Conservation (phyloP, 2,888 invertebrate species). For the Cryptus armator region DNA sequence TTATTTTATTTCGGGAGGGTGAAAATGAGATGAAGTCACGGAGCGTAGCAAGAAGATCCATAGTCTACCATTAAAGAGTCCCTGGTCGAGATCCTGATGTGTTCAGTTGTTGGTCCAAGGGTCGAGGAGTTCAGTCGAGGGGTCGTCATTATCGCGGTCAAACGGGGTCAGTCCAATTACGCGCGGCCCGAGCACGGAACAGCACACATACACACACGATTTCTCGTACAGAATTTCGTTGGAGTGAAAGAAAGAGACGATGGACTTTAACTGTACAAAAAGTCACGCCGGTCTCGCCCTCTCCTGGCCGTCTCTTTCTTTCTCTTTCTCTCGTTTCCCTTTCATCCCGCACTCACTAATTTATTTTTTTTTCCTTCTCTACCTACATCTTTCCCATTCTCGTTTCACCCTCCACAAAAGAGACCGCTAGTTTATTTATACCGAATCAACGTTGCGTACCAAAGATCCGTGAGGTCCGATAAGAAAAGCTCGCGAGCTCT, state of each 20-base stretch:
- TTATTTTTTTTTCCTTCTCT: slow-evolving; percentile 51
- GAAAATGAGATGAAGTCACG: slow-evolving; percentile 57
- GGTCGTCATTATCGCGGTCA: slow-evolving; percentile 81
- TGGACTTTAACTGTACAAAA: slow-evolving; percentile 42
- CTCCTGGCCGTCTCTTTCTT: slow-evolving; percentile 16
- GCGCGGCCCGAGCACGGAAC: slow-evolving; percentile 57
- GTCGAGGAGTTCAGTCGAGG: slow-evolving; percentile 71
- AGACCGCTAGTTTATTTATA: slow-evolving; percentile 64
- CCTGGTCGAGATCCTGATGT: slow-evolving; percentile 62
- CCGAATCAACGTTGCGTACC: slow-evolving; percentile 69
- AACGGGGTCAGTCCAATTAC: slow-evolving; percentile 82
- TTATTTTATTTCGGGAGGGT: slow-evolving; percentile 41
- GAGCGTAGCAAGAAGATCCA: slow-evolving; percentile 54
- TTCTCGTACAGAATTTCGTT: slow-evolving; percentile 38
- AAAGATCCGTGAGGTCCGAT: slow-evolving; percentile 61
- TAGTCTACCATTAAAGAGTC: slow-evolving; percentile 52
- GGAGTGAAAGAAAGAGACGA: slow-evolving; percentile 44
- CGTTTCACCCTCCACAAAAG: slow-evolving; percentile 53
- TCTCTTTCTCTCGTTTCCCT: slow-evolving; percentile 7
- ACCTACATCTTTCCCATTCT: slow-evolving; percentile 29
- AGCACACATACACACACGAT: slow-evolving; percentile 50
- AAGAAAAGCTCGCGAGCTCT: slow-evolving; percentile 48
- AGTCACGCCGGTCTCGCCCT: slow-evolving; percentile 58
- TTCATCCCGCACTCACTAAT: slow-evolving; percentile 55
- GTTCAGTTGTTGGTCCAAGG: slow-evolving; percentile 64